phyloP scores from a whole-genome alignment of 2,888 invertebrate species.

The Caenorhabditis sp. region DNA sequence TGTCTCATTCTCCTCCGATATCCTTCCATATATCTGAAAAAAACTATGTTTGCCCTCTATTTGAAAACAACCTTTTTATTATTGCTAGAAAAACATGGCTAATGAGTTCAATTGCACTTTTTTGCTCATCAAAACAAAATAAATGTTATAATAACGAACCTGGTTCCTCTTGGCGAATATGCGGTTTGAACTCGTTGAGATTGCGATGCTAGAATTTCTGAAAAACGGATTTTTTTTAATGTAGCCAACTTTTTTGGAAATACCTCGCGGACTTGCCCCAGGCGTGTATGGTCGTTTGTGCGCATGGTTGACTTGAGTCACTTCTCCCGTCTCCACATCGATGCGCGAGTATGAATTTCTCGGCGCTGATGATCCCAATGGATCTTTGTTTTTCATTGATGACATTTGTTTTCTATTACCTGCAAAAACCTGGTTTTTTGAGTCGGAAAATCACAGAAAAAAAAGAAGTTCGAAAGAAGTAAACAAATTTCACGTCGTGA shows the following conservation, averaged over 20 bases:
- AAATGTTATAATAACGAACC: conserved; percentile 9
- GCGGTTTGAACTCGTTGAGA: conserved; percentile 7
- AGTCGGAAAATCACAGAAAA: too few species aligned
- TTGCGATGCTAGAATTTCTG: conserved; percentile 27
- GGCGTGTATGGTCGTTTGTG: conserved; percentile 38
- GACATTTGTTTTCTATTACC: conserved; percentile 55
- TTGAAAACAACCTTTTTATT: not conserved
- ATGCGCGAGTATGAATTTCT: conserved; percentile 34
- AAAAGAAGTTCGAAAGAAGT: not conserved
- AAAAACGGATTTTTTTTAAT: conserved; percentile 1
- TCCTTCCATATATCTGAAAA: conserved; percentile 35
- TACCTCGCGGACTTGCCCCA: conserved; percentile 35
- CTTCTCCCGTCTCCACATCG: conserved; percentile 30
- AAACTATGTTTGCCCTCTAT: not conserved
- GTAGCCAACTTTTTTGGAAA: not conserved
- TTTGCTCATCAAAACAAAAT: not conserved
- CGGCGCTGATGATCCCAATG: conserved; percentile 28
- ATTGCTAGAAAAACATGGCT: not conserved
- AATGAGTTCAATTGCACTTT: not conserved
- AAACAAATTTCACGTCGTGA: too few species aligned
- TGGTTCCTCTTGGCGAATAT: conserved; percentile 28
- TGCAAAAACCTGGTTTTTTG: conserved; percentile 3
- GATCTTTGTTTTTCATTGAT: conserved; percentile 40
- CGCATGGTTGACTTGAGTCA: conserved; percentile 1
- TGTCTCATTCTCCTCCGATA: conserved; percentile 37